Base-by-base conservation (phyloP, 2,797 vertebrate species). In the Enteromius treurensis region DNA sequence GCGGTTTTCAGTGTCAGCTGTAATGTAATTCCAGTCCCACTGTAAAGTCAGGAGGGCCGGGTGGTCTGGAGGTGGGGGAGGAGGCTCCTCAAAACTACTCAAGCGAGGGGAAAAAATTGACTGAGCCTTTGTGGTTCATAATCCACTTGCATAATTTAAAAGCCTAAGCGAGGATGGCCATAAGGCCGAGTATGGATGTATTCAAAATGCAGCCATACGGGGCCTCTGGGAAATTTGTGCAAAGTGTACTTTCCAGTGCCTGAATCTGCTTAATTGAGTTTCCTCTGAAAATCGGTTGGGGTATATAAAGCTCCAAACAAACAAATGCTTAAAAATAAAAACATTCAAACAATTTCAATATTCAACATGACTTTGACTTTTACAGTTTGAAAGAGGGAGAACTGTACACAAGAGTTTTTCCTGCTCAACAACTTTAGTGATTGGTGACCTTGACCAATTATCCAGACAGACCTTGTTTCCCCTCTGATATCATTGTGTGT, bases 1-100 rank as follows among this genome's bases (percentile, higher is more conserved):
- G 88, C 49, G 81, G 15, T 87, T 83, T 86, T 87, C 71, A 74
- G 62, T 87, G 88, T 88, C 88, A 81, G 75, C 83, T 80, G 76
- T 86, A 86, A 86, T 85, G 81, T 81, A 82, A 78, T 86, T 87
- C 79, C 47, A 70, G 67, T 81, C 82, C 80, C 81, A 70, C 26
- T 70, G 79, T 79, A 58, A 55, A 81, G 71, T 71, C 62, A 21
- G 62, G 55, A 58, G 58, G 71, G 47, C 45, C 8, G 82, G 85
- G 67, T 76, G 84, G 85, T 86, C 80, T 75, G 83, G 62, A 29
- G 80, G n/a, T 34, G 55, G 80, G 29, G 62, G 51, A 65, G 34
- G 15, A 32, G 26, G 5, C 68, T 60, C 14, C 68, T 68, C 34
- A 26, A 45, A n/a, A 80, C 77, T 71, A 49, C 60, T 83, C 81